Conservation (phyloP, 2,888 invertebrate genomes). For the Sylvicola cinctus region DNA sequence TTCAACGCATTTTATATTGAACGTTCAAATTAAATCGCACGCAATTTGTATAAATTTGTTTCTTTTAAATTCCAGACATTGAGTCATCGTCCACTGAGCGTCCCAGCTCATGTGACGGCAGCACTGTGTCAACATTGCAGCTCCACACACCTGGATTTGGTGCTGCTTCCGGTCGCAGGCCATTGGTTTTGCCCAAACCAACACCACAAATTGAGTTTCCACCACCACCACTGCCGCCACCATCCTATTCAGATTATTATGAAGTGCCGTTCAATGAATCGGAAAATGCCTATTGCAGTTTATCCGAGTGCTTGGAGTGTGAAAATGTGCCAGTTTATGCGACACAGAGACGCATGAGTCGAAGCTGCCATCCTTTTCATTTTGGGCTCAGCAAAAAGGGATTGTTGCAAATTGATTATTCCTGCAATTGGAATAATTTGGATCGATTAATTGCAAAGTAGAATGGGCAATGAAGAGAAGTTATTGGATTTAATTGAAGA, state of each 20-base stretch:
- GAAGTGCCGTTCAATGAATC: constrained; percentile 4
- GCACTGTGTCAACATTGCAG: constrained; percentile 15
- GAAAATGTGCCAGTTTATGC: constrained; percentile 19
- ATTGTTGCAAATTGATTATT: constrained; percentile 61
- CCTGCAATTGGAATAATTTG: constrained; percentile 62
- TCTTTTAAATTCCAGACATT: constrained; percentile 4
- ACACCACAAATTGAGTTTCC: constrained; percentile 20
- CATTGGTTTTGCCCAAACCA: constrained; percentile 17
- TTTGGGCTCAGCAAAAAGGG: constrained; percentile 60
- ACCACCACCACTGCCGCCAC: constrained; percentile 19
- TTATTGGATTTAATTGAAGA: no score
- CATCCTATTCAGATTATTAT: constrained; percentile 17
- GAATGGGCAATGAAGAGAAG: no score
- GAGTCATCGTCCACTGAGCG: constrained; percentile 10
- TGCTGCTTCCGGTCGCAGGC: constrained; percentile 15
- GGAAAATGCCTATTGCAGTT: constrained; percentile 8
- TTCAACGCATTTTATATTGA: no score
- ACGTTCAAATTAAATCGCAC: no score
- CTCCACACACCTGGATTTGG: constrained; percentile 16
- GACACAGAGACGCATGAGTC: constrained; percentile 4
- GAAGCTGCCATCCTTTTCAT: constrained; percentile 22
- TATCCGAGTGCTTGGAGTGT: constrained; percentile 5
- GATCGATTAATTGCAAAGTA: constrained; percentile 45
- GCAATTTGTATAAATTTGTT: no score
- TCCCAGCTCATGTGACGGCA: constrained; percentile 8